These are phyloP conservation scores for Hypsibius dujardini DNA, from an alignment of 1,140 invertebrate genomes.

Conservation along the genomic window DNA sequence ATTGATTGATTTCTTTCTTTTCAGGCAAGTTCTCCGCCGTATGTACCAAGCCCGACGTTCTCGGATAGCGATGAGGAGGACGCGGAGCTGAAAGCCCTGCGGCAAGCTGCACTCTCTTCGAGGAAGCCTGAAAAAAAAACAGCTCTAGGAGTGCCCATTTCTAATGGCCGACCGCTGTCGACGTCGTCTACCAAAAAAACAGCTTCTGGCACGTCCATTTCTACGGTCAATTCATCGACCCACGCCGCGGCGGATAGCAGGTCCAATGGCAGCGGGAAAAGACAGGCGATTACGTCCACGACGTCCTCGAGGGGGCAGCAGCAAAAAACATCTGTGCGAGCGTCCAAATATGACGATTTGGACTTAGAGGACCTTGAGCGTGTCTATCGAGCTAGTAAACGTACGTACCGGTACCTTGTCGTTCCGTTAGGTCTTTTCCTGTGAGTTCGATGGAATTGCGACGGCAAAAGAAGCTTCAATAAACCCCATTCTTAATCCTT, in stretches of 20 bases:
- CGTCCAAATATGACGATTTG: not conserved
- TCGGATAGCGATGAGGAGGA: not conserved
- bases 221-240: not conserved
- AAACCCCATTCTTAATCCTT: not conserved
- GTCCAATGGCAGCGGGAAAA: not conserved
- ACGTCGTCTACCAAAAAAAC: not conserved
- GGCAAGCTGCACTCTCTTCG: not conserved
- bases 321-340: not conserved
- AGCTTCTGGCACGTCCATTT: not conserved
- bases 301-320: not conserved
- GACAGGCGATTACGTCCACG: not conserved
- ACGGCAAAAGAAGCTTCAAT: not conserved
- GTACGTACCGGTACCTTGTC: not conserved
- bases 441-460: not conserved
- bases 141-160: not conserved
- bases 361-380: not conserved
- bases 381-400: not conserved
- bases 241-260: not conserved
- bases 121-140: not conserved
- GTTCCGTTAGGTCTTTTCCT: too few relatives aligned
- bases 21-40: too few relatives aligned
- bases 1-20: too few relatives aligned
- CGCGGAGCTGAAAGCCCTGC: constrained; percentile 4
- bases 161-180: too few relatives aligned
- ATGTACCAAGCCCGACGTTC: too few relatives aligned